Percentiles rank a stretch among this genome's conserved stretches.
Evolutionary conservation across 1,140 invertebrate species (phyloP).

Genomic region (Drosophila sucinea): DNA sequence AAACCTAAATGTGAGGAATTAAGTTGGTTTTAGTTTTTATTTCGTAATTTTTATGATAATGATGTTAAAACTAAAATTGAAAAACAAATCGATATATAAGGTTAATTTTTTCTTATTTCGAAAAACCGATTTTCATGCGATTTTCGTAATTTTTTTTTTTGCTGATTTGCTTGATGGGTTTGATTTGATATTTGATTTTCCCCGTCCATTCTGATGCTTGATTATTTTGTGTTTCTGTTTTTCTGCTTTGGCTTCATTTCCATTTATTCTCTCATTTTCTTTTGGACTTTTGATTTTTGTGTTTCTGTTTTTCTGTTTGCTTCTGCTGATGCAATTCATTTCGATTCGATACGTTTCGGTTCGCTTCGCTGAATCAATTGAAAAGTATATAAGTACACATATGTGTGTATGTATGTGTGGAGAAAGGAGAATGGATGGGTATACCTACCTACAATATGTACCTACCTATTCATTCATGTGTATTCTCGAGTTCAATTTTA

Average conservation of each 20-base stretch:
- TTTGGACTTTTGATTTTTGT: neutral
- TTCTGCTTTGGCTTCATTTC: neutral
- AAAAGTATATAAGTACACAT: neutral
- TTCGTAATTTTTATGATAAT: too few relatives aligned
- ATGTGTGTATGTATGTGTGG: neutral
- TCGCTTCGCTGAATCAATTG: neutral
- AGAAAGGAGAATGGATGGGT: too few relatives aligned
- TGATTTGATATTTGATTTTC: too few relatives aligned
- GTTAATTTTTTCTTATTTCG: too few relatives aligned
- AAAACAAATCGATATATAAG: too few relatives aligned
- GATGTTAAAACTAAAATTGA: too few relatives aligned
- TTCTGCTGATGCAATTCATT: neutral
- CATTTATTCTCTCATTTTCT: slow-evolving; percentile 1
- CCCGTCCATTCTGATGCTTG: neutral
- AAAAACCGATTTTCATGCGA: too few relatives aligned
- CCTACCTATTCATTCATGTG: neutral
- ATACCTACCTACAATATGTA: too few relatives aligned
- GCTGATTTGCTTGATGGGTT: too few relatives aligned
- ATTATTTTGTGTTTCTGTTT: neutral
- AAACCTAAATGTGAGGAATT: too few relatives aligned
- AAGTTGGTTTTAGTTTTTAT: too few relatives aligned
- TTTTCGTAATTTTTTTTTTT: too few relatives aligned
- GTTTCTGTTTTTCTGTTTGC: neutral
- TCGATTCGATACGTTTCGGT: neutral
- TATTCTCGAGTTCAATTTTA: neutral